Conservation (phyloP, 2,113 vertebrate genomes). For the Oryzias curvinotus region DNA sequence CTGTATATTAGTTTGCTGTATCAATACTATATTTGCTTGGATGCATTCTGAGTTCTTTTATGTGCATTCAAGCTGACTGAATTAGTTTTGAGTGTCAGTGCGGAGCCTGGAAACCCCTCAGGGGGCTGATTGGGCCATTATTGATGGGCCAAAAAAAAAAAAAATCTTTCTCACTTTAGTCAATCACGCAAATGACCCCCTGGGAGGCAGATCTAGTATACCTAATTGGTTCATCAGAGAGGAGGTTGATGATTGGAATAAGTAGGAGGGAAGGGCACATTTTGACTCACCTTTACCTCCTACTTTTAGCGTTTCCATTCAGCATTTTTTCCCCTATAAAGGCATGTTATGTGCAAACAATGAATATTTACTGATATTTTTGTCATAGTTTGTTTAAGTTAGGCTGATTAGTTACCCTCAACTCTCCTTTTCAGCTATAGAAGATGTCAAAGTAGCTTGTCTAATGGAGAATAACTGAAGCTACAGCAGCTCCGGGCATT, state of each 20-base stretch:
- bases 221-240: conserved; percentile 76
- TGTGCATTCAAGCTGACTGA: conserved; percentile 36
- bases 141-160: conserved; percentile 69
- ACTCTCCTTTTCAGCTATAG: no score
- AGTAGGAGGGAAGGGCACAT: conserved; percentile 28
- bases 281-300: conserved; percentile 37
- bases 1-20: no score
- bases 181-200: conserved; percentile 76
- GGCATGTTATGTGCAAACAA: background rate
- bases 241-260: conserved; percentile 55
- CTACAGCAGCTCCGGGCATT: no score
- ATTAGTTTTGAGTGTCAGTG: conserved; percentile 55
- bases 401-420: no score
- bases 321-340: conserved; percentile 29
- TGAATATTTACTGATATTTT: no score
- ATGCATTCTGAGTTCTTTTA: background rate
- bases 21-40: background rate
- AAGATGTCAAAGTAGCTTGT: no score
- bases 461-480: no score
- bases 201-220: conserved; percentile 60
- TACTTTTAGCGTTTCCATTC: conserved; percentile 19
- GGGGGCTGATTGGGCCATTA: conserved; percentile 75
- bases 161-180: conserved; percentile 70
- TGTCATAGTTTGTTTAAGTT: no score
- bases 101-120: conserved; percentile 41